Base-by-base conservation (phyloP, 2,888 invertebrate genomes). In the Athalia cordata region DNA sequence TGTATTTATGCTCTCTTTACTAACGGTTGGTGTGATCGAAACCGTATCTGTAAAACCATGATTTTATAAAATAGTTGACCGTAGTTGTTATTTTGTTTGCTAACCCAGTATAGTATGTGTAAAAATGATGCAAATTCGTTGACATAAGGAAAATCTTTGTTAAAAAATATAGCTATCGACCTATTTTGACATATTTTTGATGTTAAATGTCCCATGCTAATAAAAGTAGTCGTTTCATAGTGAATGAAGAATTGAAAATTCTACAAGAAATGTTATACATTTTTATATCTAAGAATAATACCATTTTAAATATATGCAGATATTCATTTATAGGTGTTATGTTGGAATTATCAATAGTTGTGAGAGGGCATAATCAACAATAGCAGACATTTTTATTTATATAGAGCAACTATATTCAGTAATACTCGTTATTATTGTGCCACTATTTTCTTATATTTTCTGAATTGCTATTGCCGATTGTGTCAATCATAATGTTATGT, bases 1-100 rank as follows among this genome's bases (percentile, higher is more conserved):
- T 72, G 59, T 59, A 59, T 72, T 57, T 72, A 13, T 72, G 72
- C 72, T 72, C 72, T 72, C 72, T 72, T 72, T 72, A 72, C 72
- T 72, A 47, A 72, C 72, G 59, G 45, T 59, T 72, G 72, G 72
- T 59, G 57, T 13, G 29, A 72, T 3, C 47, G 43, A 6, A 59
- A 47, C 47, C 13, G 45, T 72, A 45, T 59, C 57, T 59, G 13
- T 70, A 43, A 43, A n/a, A 29, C 57, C 43, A 15, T 6, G 7
- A 13, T 50, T 50, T 29, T 50, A 57, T 57, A 7, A 11, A 43
- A 55, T 57, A 57, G n/a, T n/a, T 57, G 47, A 70, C 57, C 15
- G 5, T 67, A 72, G 45, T 59, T 72, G 8, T 59, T 47, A 43
- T 43, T 45, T 59, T 45, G 7, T 55, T 45, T 55, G 13, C 15